Evolutionary conservation across 2,888 invertebrate species (phyloP), one percentile per base, ranked within the genome.

Genomic region (Balanococcus diminutus): DNA sequence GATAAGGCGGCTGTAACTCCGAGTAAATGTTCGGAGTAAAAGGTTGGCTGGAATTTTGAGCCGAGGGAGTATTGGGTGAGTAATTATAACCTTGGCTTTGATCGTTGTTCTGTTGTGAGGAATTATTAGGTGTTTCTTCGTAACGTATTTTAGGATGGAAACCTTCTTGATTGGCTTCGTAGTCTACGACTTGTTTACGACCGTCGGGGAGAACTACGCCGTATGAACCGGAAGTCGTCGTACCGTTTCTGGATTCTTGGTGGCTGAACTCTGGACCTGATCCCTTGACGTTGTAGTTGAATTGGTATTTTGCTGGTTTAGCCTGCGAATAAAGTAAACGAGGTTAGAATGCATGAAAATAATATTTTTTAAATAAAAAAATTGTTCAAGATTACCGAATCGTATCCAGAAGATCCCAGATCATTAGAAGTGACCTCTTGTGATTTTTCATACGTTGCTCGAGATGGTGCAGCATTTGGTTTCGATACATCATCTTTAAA

Each of bases 151-250:
- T 92, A 22, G 93, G 93, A 85, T 92, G 91, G 89, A 92, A 93
- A 11, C 93, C 93, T 82, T 91, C 92, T 11, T 91, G 91, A 42
- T 93, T 93, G 6, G 93, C 93, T 86, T 92, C 91, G 88, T 93
- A 93, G 88, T 93, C 93, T 3, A 93, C 93, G 31, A 92, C 91
- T 89, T 93, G 93, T 88, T 92, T 92, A 86, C 93, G 91, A 1
- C 93, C 93, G 87, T 93, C 93, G 0, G 93, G 93, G 84, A 93
- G 90, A 61, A 93, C 89, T 51, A 93, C 93, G 89, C 93, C 92
- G 89, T 93, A 94, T 61, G 92, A 92, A 79, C 94, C 93, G 8
- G 92, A 92, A 0, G 93, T 93, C 81, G 91, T 91, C 87, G 93
- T 92, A 85, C 93, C 93, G 88, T 93, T 92, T 31, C 93, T 90